Evolutionary conservation across 2,888 invertebrate species (phyloP).

Genomic region (Drosophila engyochracea): DNA sequence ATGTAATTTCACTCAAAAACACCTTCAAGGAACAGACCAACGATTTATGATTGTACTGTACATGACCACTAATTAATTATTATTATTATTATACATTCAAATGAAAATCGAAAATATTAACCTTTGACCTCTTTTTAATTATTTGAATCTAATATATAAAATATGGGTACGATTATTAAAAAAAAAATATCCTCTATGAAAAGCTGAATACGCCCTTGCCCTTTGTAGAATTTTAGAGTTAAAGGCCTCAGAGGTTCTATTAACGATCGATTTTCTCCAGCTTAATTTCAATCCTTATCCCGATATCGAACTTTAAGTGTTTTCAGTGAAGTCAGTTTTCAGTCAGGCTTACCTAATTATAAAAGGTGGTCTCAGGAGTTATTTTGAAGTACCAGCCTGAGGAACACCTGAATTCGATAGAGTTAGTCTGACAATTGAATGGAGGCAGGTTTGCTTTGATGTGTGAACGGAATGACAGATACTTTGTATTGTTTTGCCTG

Average conservation of each 20-base stretch:
- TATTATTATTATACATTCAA: background rate
- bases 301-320: background rate
- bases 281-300: background rate
- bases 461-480: background rate
- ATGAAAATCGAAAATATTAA: background rate
- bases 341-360: background rate
- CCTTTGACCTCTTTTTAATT: background rate
- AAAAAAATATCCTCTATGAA: background rate
- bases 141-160: background rate
- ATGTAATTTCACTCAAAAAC: background rate
- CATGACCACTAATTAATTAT: background rate
- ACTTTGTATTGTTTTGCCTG: background rate
- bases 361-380: background rate
- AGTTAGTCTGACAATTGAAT: background rate
- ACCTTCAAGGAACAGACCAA: background rate
- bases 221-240: background rate
- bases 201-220: background rate
- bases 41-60: background rate
- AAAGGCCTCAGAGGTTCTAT: background rate
- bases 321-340: background rate
- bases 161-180: background rate
- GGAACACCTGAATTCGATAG: background rate
- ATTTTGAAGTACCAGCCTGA: background rate
- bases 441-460: background rate
- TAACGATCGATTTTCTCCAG: background rate